Evolutionary conservation across 2,888 invertebrate genomes (phyloP).

Genomic region (Melieria crassipennis): DNA sequence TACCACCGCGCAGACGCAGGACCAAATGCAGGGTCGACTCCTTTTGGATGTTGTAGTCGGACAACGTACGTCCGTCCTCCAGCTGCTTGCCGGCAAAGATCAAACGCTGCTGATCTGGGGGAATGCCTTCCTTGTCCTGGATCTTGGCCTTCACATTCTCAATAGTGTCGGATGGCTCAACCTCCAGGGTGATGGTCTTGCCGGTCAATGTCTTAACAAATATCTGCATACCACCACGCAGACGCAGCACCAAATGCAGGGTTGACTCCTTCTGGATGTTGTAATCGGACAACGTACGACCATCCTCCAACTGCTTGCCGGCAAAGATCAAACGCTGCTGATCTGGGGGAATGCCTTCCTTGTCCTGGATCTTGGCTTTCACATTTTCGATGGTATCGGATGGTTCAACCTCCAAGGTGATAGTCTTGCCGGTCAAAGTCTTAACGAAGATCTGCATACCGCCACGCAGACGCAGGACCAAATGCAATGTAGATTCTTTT

Average conservation of each 20-base stretch:
- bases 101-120: constrained; percentile 58
- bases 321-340: constrained; percentile 48
- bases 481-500: constrained; percentile 46
- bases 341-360: constrained; percentile 48
- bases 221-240: constrained; percentile 76
- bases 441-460: constrained; percentile 47
- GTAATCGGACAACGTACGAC: constrained; percentile 47
- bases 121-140: constrained; percentile 58
- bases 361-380: constrained; percentile 47
- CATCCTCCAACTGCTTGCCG: constrained; percentile 46
- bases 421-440: constrained; percentile 46
- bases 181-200: constrained; percentile 57
- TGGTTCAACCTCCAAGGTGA: constrained; percentile 47
- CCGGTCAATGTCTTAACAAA: constrained; percentile 53
- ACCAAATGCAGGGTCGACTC: constrained; percentile 57
- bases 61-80: constrained; percentile 57
- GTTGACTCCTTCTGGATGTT: constrained; percentile 48
- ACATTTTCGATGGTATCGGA: constrained; percentile 48
- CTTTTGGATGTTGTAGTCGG: constrained; percentile 59
- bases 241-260: constrained; percentile 44
- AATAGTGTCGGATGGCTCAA: constrained; percentile 54
- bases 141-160: constrained; percentile 58
- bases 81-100: constrained; percentile 58
- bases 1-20: constrained; percentile 44
- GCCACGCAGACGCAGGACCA: constrained; percentile 45